Conservation (phyloP, 2,113 vertebrate species). For the Antechinus stuartii region DNA sequence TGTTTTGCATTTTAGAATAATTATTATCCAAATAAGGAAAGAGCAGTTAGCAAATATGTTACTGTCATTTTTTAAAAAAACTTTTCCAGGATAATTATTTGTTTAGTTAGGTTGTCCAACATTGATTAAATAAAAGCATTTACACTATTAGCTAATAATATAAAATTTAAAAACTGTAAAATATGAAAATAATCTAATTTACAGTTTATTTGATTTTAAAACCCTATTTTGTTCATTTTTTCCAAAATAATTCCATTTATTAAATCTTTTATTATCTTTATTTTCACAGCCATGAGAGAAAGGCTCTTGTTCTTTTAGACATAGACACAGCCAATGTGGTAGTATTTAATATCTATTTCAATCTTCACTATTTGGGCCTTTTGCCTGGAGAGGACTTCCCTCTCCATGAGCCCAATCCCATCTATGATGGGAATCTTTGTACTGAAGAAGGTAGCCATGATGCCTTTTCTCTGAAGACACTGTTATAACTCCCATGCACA, state of each 20-base stretch:
- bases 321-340: not conserved
- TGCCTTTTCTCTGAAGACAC: not conserved
- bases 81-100: not conserved
- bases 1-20: not conserved
- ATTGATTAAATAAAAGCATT: not conserved
- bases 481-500: not conserved
- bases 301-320: not conserved
- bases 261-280: not conserved
- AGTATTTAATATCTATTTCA: not conserved
- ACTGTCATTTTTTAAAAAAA: not conserved
- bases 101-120: not conserved
- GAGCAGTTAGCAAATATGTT: not conserved
- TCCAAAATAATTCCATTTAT: not conserved
- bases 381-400: not conserved
- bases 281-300: not conserved
- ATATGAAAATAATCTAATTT: not conserved
- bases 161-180: not conserved
- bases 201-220: not conserved
- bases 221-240: not conserved
- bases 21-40: not conserved
- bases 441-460: not conserved
- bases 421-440: not conserved
- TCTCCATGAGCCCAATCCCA: not conserved
- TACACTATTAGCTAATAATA: not conserved
- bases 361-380: not conserved